These are phyloP conservation scores for Tokudaia muenninki DNA, from an alignment of 2,797 vertebrate genomes.

Conservation along the genomic window DNA sequence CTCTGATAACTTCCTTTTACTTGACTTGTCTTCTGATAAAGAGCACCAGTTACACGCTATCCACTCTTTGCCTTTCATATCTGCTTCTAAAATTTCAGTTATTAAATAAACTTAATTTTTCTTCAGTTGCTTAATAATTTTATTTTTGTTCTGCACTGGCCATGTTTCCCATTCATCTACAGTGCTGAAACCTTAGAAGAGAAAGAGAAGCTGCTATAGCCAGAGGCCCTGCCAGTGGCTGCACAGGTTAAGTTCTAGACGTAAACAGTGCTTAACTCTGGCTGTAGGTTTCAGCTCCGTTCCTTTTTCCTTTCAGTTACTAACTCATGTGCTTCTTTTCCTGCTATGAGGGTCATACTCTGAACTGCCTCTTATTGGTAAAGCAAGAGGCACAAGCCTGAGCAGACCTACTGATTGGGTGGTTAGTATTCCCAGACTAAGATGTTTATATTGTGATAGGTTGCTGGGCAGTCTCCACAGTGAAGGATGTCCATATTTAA, in stretches of 20 bases:
- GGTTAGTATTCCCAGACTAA: neutral
- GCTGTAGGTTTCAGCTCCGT: neutral
- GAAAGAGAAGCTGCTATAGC: neutral
- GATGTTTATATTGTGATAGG: neutral
- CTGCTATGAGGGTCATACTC: neutral
- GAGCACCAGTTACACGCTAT: neutral
- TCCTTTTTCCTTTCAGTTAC: neutral
- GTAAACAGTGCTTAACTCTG: conserved; percentile 39
- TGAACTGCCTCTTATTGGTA: conserved; percentile 6
- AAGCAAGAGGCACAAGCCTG: conserved; percentile 2
- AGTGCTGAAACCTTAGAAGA: neutral
- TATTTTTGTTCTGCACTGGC: neutral
- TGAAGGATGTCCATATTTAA: neutral
- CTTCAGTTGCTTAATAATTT: conserved; percentile 38
- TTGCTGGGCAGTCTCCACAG: neutral
- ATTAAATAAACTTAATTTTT: conserved; percentile 33
- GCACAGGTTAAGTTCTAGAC: conserved; percentile 12
- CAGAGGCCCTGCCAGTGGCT: neutral
- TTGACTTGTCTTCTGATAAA: conserved; percentile 39
- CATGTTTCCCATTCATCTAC: neutral
- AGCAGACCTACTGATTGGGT: neutral
- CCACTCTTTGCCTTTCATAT: conserved; percentile 31
- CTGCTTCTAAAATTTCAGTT: conserved; percentile 58
- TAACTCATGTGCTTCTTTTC: neutral
- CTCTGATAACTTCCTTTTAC: conserved; percentile 34